Evolutionary conservation across 30 jellyfish, hydroid and myxozoan species (phyloP), one percentile per base, ranked within the genome.

Genomic region (Pseudorhiza aurosa): DNA sequence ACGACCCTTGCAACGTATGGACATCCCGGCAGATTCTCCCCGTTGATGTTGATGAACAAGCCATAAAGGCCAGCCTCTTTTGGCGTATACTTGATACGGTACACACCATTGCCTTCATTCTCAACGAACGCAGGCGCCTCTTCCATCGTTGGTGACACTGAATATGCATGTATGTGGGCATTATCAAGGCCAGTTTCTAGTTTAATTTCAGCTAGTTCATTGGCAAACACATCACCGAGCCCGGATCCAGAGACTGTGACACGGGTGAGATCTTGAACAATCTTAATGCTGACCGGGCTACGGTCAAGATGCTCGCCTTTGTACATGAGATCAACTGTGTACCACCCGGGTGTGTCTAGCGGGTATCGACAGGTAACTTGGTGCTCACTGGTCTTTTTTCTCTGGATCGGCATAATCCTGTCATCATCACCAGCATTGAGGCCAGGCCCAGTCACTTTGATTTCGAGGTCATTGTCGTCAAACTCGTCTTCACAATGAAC

Each of bases 271-370:
- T 91, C 96, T 39, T 84, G 96, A 1, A 73, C 94, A 15, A 94
- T 92, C n/a, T 45, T 72, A 45, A 81, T 80, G 62, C 63, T 75
- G 84, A 81, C 56, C 18, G 99, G 99, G 63, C 97, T 87, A 33
- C 91, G 90, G 53, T 81, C 78, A n/a, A 93, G 84, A 44, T 86
- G 96, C 47, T 93, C 96, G 14, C 97, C 99, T 21, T 82, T 72
- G 80, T 87, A 85, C 7, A 62, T 72, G 12, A 93, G 87, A 22
- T 68, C 75, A 35, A 93, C 55, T 11, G 85, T 73, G 82, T 93
- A 82, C 65, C 51, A 45, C 9, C 99, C 99, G 26, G 89, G 76
- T 4, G 82, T 72, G 40, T 75, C 93, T n/a, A 88, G 89, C 19
- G 87, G 89, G 72, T 93, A 93, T 32, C 93, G 72, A 58, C 96